Percentiles rank a stretch among this genome's conserved stretches.
Conservation (phyloP, 2,888 invertebrate genomes). For the Altica lythri region DNA sequence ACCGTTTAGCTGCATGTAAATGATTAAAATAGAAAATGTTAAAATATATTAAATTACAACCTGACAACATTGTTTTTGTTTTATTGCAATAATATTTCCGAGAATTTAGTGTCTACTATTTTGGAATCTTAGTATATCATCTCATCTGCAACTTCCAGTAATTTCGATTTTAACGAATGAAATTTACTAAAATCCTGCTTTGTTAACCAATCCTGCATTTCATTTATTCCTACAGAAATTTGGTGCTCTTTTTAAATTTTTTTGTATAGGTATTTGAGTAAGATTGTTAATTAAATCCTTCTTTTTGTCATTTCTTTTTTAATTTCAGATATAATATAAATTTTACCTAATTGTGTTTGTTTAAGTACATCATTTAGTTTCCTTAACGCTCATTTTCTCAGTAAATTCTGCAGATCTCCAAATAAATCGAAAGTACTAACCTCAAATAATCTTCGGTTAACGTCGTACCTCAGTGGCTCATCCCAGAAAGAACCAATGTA, state of each 20-base stretch:
- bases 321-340: slow-evolving; percentile 92
- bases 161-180: slow-evolving; percentile 83
- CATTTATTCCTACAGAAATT: slow-evolving; percentile 90
- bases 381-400: slow-evolving; percentile 92
- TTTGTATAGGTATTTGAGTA: slow-evolving; percentile 82
- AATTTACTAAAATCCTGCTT: slow-evolving; percentile 95
- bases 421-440: slow-evolving; percentile 95
- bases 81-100: no score
- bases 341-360: slow-evolving; percentile 93
- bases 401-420: slow-evolving; percentile 90
- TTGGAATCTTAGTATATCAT: slow-evolving; percentile 95
- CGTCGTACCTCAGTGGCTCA: slow-evolving; percentile 90
- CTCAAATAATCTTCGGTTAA: slow-evolving; percentile 89
- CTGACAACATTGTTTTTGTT: no score
- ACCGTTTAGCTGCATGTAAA: no score
- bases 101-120: no score
- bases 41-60: no score
- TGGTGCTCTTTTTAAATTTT: slow-evolving; percentile 88
- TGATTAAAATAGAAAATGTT: no score
- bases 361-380: slow-evolving; percentile 98
- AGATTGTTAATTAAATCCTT: slow-evolving; percentile 94
- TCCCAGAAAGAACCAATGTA: slow-evolving; percentile 99
- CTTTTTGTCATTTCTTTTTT: slow-evolving; percentile 96
- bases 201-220: slow-evolving; percentile 86
- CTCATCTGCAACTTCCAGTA: slow-evolving; percentile 89